Conservation (phyloP, 2,888 invertebrate species). For the Microdon myrmicae region DNA sequence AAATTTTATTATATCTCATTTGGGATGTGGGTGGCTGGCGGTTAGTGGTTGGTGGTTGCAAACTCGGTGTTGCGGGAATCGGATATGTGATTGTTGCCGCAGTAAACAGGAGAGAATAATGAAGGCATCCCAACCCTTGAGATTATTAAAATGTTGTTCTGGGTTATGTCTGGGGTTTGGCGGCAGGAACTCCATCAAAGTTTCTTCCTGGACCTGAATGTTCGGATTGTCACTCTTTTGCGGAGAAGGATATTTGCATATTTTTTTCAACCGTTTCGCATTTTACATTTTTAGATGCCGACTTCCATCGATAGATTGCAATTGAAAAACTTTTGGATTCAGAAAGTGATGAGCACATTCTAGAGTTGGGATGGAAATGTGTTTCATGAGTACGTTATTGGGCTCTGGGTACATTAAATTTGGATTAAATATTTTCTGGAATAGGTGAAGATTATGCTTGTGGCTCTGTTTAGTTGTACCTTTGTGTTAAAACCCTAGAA, state of each 20-base stretch:
- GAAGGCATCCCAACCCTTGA: constrained; percentile 33
- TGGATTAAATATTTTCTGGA: no score
- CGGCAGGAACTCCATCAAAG: constrained; percentile 7
- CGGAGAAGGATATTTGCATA: constrained; percentile 39
- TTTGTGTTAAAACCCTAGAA: neutral
- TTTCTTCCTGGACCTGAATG: constrained; percentile 24
- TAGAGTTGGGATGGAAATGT: constrained; percentile 4
- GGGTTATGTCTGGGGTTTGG: constrained; percentile 13
- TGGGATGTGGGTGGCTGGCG: neutral
- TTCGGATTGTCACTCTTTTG: constrained; percentile 48
- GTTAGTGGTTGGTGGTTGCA: constrained; percentile 5
- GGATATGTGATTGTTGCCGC: constrained; percentile 26
- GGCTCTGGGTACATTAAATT: no score
- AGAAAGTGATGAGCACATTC: constrained; percentile 22
- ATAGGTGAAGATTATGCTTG: no score
- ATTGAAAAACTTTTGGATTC: constrained; percentile 32
- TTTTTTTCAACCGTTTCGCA: constrained; percentile 11
- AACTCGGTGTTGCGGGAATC: no score
- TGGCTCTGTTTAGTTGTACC: neutral
- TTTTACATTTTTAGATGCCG: constrained; percentile 10
- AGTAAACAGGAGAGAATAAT: constrained; percentile 31
- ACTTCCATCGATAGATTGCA: constrained; percentile 42
- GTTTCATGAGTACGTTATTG: no score
- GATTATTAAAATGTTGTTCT: constrained; percentile 40
- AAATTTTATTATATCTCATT: constrained; percentile 62